Base-by-base conservation (phyloP, 1,140 invertebrate species). In the Aphidius ervi region DNA sequence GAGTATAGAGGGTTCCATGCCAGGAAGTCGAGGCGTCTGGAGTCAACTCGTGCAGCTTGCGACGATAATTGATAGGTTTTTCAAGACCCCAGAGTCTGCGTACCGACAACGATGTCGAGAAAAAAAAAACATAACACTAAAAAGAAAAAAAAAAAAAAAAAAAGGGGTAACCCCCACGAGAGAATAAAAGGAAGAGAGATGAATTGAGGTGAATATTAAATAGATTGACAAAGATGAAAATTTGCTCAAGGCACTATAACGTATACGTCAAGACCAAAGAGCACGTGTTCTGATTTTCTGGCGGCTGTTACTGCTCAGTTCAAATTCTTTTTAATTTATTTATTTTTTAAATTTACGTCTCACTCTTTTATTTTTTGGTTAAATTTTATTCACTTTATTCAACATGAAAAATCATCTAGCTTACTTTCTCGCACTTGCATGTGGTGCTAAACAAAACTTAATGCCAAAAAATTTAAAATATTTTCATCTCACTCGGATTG, bases 241-340 rank as follows among this genome's bases (percentile, higher is more conserved):
- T 37, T 31, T 31, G 23, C 23, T 31, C 23, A 48, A 47, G 59
- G 61, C n/a, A 31, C 47, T 48, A 55, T 46, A 55, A 16, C 49
- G 48, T 73, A 70, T 70, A 70, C 75, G 77, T 79, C 75, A 77
- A 31, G 23, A 31, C 23, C 70, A 67, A 59, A 68, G 69, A 77
- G 74, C 76, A 79, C 77, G 77, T 79, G 77, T 75, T 79, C 74
- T 68, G 74, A 67, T 78, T 31, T 78, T 78, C 75, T 77, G 74
- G 74, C 74, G 74, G 72, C 70, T 70, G 74, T 70, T 75, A 68
- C 72, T 72, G 72, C 73, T 75, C 72, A 74, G 65, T 68, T 67
- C 65, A 65, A 66, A 65, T 46, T 63, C 65, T 41, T 39, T 46
- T 46, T 16, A 9, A 23, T 37, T 10, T 41, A 43, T 41, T 40